Conservation (phyloP, 2,888 invertebrate species). For the Drosophila fungiperda region DNA sequence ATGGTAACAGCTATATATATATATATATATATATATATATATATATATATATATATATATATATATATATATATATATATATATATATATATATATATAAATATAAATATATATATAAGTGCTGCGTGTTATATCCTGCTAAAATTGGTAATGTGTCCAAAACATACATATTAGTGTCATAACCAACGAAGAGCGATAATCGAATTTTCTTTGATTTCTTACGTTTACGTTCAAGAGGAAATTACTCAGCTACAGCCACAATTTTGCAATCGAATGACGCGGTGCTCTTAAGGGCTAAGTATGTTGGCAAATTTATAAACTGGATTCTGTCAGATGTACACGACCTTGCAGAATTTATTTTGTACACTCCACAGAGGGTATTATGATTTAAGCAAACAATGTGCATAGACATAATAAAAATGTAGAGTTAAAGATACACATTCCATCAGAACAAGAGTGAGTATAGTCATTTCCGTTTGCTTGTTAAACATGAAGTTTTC, state of each 20-base stretch:
- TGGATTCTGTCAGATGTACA: slow-evolving; percentile 61
- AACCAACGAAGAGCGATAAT: neutral
- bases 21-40: neutral
- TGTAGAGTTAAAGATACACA: neutral
- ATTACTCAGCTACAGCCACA: neutral
- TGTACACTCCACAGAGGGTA: neutral
- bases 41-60: neutral
- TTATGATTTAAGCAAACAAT: neutral
- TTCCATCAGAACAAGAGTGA: neutral
- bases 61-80: neutral
- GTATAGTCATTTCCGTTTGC: neutral
- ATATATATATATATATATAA: neutral
- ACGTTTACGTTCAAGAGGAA: neutral
- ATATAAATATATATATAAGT: neutral
- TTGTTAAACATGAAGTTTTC: neutral
- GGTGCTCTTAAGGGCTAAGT: slow-evolving; percentile 25
- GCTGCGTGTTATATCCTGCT: neutral
- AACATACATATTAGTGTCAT: neutral
- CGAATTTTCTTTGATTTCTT: slow-evolving; percentile 3
- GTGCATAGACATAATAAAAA: neutral
- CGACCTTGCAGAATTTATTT: slow-evolving; percentile 50
- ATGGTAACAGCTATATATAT: neutral
- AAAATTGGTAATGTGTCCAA: neutral
- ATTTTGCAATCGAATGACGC: slow-evolving; percentile 7
- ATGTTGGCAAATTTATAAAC: slow-evolving; percentile 48